These are phyloP conservation scores for Noctilio leporinus DNA, from an alignment of 2,113 vertebrate genomes.

Conservation along the genomic window DNA sequence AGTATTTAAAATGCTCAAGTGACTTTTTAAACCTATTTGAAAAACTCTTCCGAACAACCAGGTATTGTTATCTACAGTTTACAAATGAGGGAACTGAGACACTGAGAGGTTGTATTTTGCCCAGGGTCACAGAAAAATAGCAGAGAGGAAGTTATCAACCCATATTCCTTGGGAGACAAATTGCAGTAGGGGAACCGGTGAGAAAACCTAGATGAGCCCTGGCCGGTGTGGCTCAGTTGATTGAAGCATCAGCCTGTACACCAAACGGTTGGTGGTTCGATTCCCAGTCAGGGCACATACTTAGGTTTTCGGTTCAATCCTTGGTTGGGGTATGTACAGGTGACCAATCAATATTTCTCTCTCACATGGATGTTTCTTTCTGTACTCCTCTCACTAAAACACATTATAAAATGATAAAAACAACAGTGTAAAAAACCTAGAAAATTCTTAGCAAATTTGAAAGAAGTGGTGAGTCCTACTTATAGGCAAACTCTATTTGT, in stretches of 20 bases:
- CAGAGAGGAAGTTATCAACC: not conserved
- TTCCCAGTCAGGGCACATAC: too few species aligned
- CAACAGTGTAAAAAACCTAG: not conserved
- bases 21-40: not conserved
- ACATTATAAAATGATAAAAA: too few species aligned
- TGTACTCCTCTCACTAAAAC: too few species aligned
- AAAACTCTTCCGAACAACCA: not conserved
- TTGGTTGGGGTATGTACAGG: too few species aligned
- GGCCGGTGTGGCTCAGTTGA: too few species aligned
- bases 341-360: too few species aligned
- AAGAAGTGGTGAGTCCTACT: not conserved
- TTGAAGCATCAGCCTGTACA: too few species aligned
- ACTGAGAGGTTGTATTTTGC: not conserved
- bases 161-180: not conserved
- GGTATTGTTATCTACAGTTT: not conserved
- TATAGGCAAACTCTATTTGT: not conserved
- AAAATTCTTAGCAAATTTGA: not conserved
- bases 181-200: not conserved
- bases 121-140: not conserved
- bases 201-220: not conserved
- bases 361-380: too few species aligned
- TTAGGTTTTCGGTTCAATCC: too few species aligned
- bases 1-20: not conserved
- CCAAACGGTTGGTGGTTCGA: too few species aligned
- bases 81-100: not conserved